Evolutionary conservation across 1,140 invertebrate species (phyloP).

Genomic region (Euwallacea similis): DNA sequence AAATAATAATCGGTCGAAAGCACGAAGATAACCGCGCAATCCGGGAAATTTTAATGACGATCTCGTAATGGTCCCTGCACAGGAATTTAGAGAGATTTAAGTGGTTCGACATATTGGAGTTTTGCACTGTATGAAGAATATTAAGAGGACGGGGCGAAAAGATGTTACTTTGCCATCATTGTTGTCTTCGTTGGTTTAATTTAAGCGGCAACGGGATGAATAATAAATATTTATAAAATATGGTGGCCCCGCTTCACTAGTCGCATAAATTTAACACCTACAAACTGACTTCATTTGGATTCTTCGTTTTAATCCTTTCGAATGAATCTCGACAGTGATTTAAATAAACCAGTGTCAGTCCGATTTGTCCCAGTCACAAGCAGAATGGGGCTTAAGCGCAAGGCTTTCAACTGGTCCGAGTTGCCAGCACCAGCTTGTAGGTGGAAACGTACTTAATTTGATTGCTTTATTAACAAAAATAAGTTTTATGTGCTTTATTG

Average conservation of each 20-base stretch:
- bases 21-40: conserved; percentile 1
- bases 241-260: conserved; percentile 5
- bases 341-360: conserved; percentile 30
- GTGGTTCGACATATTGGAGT: too few relatives aligned
- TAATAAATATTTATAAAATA: conserved; percentile 35
- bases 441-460: conserved; percentile 5
- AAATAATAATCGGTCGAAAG: conserved; percentile 15
- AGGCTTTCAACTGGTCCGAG: conserved; percentile 2
- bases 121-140: too few relatives aligned
- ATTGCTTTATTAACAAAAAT: conserved; percentile 1
- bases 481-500: not conserved
- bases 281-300: conserved; percentile 26
- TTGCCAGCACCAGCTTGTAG: not conserved
- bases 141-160: too few relatives aligned
- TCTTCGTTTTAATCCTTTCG: conserved; percentile 24
- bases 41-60: conserved; percentile 5
- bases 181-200: too few relatives aligned
- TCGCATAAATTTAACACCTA: conserved; percentile 31
- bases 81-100: too few relatives aligned
- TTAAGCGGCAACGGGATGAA: too few relatives aligned
- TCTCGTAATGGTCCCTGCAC: not conserved
- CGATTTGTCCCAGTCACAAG: conserved; percentile 24
- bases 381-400: not conserved
- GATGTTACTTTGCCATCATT: too few relatives aligned
- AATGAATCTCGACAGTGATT: conserved; percentile 24